Base-by-base conservation (phyloP, 1,140 invertebrate genomes). In the Andricus grossulariae region DNA sequence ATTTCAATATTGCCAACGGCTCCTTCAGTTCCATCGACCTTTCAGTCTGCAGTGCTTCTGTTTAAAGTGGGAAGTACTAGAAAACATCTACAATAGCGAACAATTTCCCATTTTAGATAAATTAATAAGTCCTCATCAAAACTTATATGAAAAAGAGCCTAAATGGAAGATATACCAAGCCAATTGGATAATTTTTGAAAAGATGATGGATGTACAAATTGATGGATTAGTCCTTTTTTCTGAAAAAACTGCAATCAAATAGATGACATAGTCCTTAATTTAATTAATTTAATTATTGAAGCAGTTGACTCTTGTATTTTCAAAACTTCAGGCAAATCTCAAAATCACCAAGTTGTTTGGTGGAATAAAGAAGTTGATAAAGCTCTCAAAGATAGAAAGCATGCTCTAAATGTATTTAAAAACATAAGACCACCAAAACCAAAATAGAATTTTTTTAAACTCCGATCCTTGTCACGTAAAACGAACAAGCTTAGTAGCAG, bases 311-410 rank as follows among this genome's bases (percentile, higher is more conserved):
- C n/a, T n/a, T n/a, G n/a, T n/a, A n/a, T n/a, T n/a, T n/a, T n/a
- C n/a, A n/a, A n/a, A n/a, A n/a, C n/a, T n/a, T n/a, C n/a, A n/a
- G n/a, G n/a, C n/a, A n/a, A n/a, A n/a, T n/a, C n/a, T n/a, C n/a
- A n/a, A n/a, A n/a, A n/a, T n/a, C n/a, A n/a, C n/a, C n/a, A n/a
- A n/a, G n/a, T n/a, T n/a, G n/a, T n/a, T n/a, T n/a, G 88, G 85
- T 89, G 84, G 85, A 88, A 87, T 51, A 60, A 71, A 88, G 15
- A 87, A 85, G 18, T 84, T 76, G 72, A 79, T 80, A 73, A 66
- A 51, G 82, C 81, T 50, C 52, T 84, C 16, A 86, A 83, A 80
- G 72, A 80, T 76, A 71, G 76, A 25, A 88, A 86, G 81, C 81
- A 84, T 52, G 80, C 85, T 12, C 66, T 84, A 21, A 84, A 85